Base-by-base conservation (phyloP, 2,113 vertebrate genomes). In the Solea senegalensis region DNA sequence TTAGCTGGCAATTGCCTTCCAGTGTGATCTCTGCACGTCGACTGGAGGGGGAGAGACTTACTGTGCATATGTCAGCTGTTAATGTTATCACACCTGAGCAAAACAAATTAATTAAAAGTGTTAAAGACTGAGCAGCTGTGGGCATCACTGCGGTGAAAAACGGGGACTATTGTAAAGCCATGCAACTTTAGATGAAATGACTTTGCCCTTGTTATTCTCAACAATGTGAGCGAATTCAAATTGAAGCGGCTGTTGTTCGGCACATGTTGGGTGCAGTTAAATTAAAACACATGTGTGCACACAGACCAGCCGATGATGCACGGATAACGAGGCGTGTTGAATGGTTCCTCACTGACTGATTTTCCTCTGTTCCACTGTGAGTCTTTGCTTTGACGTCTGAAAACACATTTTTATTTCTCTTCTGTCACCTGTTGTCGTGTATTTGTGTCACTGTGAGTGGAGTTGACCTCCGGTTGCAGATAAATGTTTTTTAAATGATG, bases 41-140 rank as follows among this genome's bases (percentile, higher is more conserved):
- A 14, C 65, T 43, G 16, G 5, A 8, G 65, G 43, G 65, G 40
- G 27, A 70, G 66, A 45, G 67, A 81, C 76, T 58, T 2, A 39
- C 40, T n/a, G 59, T 56, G 46, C 39, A 48, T 58, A 48, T 54
- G 26, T 64, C 58, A 14, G 65, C 60, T 27, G 21, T 40, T 52
- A 34, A 4, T 72, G n/a, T 69, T 14, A 41, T 70, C 66, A 34
- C 34, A 34, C 14, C 34, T 54, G 4, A 53, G 56, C 60, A 53
- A 67, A 78, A 81, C 77, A 73, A 80, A 81, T 70, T 43, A 71
- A 87, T 80, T 63, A 69, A 62, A 71, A 27, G 12, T 50, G 50
- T 40, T 45, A 27, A 58, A 78, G 68, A 72, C 60, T 69, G 62
- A 15, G 21, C 40, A 59, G 66, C 74, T 69, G 26, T 73, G 50